Evolutionary conservation across 2,113 vertebrate species (phyloP).

Genomic region (Columbina picui): DNA sequence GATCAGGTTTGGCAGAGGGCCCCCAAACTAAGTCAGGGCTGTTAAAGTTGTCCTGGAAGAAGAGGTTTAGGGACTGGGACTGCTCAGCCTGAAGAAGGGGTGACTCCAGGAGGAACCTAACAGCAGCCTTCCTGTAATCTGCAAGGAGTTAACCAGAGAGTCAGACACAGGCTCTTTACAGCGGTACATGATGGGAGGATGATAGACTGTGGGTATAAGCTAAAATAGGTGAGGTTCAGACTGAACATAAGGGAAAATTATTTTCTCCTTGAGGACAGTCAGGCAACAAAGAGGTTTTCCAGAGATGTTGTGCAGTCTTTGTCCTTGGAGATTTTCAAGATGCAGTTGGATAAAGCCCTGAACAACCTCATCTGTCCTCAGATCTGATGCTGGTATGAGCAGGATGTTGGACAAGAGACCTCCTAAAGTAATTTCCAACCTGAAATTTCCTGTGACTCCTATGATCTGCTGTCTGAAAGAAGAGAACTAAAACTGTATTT

Average conservation of each 20-base stretch:
- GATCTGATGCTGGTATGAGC: not conserved
- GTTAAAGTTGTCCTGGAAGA: not conserved
- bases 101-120: not conserved
- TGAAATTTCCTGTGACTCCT: not conserved
- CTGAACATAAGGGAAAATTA: not conserved
- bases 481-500: not conserved
- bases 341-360: not conserved
- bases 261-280: not conserved
- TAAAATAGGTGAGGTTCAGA: not conserved
- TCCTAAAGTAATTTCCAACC: not conserved
- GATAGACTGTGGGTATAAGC: not conserved
- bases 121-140: not conserved
- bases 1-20: not conserved
- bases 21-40: not conserved
- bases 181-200: not conserved
- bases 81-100: too few relatives aligned
- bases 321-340: not conserved
- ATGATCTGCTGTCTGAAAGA: not conserved
- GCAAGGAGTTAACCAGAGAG: not conserved
- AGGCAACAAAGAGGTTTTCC: not conserved
- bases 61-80: too few relatives aligned
- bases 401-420: not conserved
- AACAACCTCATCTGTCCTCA: not conserved
- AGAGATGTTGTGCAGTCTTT: not conserved
- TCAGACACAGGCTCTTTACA: not conserved